Evolutionary conservation across 2,113 vertebrate genomes (phyloP), one percentile per base, ranked within the genome.

Genomic region (Periophthalmodon schlosseri): DNA sequence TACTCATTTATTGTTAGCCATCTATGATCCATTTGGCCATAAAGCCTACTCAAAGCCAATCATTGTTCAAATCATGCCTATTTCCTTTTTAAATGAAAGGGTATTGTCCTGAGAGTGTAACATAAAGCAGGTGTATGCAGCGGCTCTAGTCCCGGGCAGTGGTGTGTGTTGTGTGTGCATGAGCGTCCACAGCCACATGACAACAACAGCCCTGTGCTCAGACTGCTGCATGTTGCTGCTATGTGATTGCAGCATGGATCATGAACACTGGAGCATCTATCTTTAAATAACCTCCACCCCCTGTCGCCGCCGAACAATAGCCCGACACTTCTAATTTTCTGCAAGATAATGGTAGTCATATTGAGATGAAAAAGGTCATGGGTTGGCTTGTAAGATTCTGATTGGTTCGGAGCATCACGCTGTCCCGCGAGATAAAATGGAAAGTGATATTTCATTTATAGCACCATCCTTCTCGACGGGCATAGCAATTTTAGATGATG

Each of bases 341-440:
- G 91, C 90, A 91, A 95, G 94, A 95, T 95, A 93, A 93, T 91
- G 92, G 94, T 93, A 85, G 94, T 88, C 82, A 78, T 92, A 91
- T 93, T 81, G 90, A 93, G 92, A 93, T 92, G 92, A 91, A 87
- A 90, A 90, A 88, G 94, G 95, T 94, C 92, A 95, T 88, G 92
- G 96, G 94, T 96, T 92, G 80, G 57, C 49, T 84, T 83, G 90
- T 81, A 72, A 87, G n/a, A 46, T 83, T 23, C 83, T 89, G 93
- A 96, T 95, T 96, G 95, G 96, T 91, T 89, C 79, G 34, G 69
- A 73, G 1, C 76, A 50, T 87, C 80, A 63, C 47, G 39, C 77
- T 85, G 76, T 73, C 84, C 77, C 63, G 5, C 13, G 69, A 91
- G 87, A 91, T 90, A 79, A 91, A 90, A 90, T 81, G 79, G 86